Percentiles rank a stretch among this genome's conserved stretches.
These are phyloP conservation scores for Melanotaenia trifasciata DNA, from an alignment of 2,797 vertebrate species.

Conservation along the genomic window DNA sequence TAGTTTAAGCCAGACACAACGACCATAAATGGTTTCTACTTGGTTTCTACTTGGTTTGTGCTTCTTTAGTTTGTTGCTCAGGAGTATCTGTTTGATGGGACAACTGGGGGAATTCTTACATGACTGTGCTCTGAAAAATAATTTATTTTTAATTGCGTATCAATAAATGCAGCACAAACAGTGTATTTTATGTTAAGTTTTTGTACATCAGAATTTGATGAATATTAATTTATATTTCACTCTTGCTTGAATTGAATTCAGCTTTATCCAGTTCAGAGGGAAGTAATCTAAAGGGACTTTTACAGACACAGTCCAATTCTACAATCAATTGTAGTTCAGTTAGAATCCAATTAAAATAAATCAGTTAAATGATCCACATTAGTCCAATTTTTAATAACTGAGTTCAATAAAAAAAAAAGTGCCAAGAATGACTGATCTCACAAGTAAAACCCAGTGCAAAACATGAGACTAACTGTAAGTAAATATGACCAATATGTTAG, in stretches of 20 bases:
- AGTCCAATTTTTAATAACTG: too few relatives aligned
- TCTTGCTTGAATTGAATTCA: neutral
- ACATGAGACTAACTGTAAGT: neutral
- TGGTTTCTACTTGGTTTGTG: neutral
- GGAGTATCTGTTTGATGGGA: too few relatives aligned
- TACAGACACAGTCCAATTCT: too few relatives aligned
- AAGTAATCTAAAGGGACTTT: too few relatives aligned
- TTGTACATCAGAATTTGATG: neutral
- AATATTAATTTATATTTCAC: neutral
- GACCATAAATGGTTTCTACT: neutral
- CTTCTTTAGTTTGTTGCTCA: neutral
- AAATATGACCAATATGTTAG: neutral
- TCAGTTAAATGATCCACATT: too few relatives aligned
- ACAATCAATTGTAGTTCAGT: too few relatives aligned
- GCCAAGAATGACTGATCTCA: neutral
- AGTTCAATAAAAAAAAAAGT: neutral
- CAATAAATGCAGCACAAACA: neutral
- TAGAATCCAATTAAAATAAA: too few relatives aligned
- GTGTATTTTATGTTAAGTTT: neutral
- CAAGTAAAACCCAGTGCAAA: neutral
- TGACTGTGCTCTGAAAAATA: neutral
- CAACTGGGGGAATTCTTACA: neutral
- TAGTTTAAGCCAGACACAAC: neutral
- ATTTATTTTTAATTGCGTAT: neutral
- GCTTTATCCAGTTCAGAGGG: neutral